Conservation (phyloP, 2,888 invertebrate genomes). For the Drosophila ustulata region DNA sequence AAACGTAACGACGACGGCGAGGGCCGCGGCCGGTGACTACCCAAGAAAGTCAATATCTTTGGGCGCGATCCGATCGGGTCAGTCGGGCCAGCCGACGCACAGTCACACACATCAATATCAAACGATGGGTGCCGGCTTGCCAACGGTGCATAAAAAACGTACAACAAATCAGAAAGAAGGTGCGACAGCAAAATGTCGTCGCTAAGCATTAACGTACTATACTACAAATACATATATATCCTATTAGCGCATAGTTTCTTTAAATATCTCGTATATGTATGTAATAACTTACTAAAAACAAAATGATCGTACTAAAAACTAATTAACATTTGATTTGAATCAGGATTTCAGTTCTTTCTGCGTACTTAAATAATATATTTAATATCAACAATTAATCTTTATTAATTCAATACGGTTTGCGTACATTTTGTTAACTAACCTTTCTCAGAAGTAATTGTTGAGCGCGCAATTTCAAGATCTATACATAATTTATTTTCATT, state of each 20-base stretch:
- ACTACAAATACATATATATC: conserved; percentile 52
- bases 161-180: conserved; percentile 86
- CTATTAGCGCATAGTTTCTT: conserved; percentile 77
- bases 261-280: conserved; percentile 70
- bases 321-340: conserved; percentile 60
- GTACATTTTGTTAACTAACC: conserved; percentile 60
- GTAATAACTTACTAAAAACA: conserved; percentile 44
- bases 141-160: conserved; percentile 90
- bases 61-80: conserved; percentile 91
- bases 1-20: conserved; percentile 85
- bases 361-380: conserved; percentile 34
- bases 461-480: conserved; percentile 48
- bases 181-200: conserved; percentile 85
- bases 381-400: conserved; percentile 17
- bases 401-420: conserved; percentile 36
- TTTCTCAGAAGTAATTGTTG: conserved; percentile 57
- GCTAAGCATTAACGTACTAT: conserved; percentile 72
- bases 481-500: conserved; percentile 46
- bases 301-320: conserved; percentile 39
- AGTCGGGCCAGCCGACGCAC: conserved; percentile 67
- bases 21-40: conserved; percentile 82
- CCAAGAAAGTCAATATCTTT: conserved; percentile 95
- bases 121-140: conserved; percentile 84
- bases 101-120: conserved; percentile 79
- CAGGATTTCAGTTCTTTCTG: conserved; percentile 36